Percentiles rank a stretch among this genome's conserved stretches.
Conservation (phyloP, 2,113 vertebrate genomes). For the Puma concolor region DNA sequence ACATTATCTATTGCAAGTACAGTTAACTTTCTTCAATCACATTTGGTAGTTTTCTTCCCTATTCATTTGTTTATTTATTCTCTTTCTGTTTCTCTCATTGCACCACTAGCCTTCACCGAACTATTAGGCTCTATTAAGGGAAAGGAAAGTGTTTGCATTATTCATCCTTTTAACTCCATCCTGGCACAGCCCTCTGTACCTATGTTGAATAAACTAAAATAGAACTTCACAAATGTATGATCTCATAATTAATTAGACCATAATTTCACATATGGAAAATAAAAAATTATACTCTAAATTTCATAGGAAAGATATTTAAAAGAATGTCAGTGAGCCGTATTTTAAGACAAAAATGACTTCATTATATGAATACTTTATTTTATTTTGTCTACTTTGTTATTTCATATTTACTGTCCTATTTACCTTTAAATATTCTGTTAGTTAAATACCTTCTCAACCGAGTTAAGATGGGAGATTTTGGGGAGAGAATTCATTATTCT, state of each 20-base stretch:
- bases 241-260: constrained; percentile 3
- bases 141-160: neutral
- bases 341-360: constrained; percentile 29
- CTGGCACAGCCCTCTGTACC: neutral
- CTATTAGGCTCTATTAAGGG: neutral
- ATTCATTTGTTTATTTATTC: neutral
- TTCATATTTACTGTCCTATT: neutral
- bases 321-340: neutral
- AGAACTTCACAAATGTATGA: neutral
- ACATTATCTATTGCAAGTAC: neutral
- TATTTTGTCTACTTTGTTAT: neutral
- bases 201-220: constrained; percentile 25
- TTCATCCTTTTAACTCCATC: neutral
- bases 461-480: neutral
- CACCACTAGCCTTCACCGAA: neutral
- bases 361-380: neutral
- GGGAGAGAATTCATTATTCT: neutral
- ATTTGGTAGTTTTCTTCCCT: neutral
- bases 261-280: constrained; percentile 29
- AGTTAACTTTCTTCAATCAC: neutral
- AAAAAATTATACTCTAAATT: neutral
- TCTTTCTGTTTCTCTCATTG: neutral
- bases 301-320: neutral
- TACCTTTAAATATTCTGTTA: neutral
- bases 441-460: neutral